These are phyloP conservation scores for Ferrisia virgata DNA, from an alignment of 2,888 invertebrate genomes.

Conservation along the genomic window DNA sequence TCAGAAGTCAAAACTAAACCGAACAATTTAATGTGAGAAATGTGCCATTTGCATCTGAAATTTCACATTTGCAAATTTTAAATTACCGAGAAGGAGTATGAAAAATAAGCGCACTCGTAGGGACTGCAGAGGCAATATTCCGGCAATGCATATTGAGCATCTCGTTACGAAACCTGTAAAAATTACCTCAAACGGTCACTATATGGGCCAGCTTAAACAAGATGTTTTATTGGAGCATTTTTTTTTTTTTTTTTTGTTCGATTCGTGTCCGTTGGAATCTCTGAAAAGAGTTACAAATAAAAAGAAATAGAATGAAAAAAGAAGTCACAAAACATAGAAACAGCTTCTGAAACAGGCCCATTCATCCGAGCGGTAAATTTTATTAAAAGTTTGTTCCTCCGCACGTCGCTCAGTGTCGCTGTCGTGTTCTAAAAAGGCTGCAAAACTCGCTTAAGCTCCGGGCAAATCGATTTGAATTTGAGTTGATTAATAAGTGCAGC, in stretches of 20 bases:
- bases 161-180: neutral
- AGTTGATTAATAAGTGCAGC: neutral
- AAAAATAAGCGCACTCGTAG: neutral
- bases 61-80: neutral
- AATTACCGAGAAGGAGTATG: neutral
- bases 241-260: too few relatives aligned
- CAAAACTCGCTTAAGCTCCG: neutral
- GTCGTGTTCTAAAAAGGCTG: neutral
- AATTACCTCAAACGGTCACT: neutral
- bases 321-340: neutral
- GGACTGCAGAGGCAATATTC: too few relatives aligned
- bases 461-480: neutral
- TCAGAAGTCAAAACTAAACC: too few relatives aligned
- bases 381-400: neutral
- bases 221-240: neutral
- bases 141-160: neutral
- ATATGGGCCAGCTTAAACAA: neutral
- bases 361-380: neutral
- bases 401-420: neutral
- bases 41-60: too few relatives aligned
- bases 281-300: neutral
- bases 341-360: neutral
- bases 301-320: neutral
- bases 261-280: neutral
- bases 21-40: too few relatives aligned